Evolutionary conservation across 2,113 vertebrate genomes (phyloP).

Genomic region (Equus quagga): DNA sequence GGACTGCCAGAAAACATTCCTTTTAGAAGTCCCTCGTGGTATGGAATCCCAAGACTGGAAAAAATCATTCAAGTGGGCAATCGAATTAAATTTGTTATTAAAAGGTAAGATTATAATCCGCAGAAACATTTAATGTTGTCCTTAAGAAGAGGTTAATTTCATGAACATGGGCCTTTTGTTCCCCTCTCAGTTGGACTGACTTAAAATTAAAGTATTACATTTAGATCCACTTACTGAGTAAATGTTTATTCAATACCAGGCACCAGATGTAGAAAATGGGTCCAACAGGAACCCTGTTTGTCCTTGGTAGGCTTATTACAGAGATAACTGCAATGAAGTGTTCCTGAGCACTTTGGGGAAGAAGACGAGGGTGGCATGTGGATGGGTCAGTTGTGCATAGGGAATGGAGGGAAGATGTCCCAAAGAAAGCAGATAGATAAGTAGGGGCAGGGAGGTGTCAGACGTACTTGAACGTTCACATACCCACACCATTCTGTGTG

Average conservation of each 20-base stretch:
- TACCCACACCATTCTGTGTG: not conserved
- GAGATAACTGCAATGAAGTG: not conserved
- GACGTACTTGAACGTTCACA: not conserved
- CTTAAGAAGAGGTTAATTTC: not conserved
- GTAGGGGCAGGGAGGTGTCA: no score
- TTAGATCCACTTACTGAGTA: not conserved
- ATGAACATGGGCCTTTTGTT: not conserved
- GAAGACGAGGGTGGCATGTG: not conserved
- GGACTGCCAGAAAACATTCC: constrained; percentile 89
- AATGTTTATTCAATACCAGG: not conserved
- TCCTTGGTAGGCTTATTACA: not conserved
- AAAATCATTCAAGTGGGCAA: constrained; percentile 87
- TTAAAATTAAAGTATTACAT: not conserved
- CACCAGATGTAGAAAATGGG: not conserved
- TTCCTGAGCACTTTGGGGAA: not conserved
- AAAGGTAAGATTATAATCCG: constrained; percentile 83
- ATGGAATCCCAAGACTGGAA: constrained; percentile 90
- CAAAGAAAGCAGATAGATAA: not conserved
- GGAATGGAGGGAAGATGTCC: not conserved
- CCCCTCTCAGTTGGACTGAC: not conserved
- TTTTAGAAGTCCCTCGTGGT: constrained; percentile 90
- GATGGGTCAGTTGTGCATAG: not conserved
- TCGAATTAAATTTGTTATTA: constrained; percentile 90
- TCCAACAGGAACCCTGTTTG: not conserved
- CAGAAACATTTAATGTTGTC: not conserved